phyloP scores from a whole-genome alignment of 2,797 vertebrate genomes.

The Ctenopoma multispine region DNA sequence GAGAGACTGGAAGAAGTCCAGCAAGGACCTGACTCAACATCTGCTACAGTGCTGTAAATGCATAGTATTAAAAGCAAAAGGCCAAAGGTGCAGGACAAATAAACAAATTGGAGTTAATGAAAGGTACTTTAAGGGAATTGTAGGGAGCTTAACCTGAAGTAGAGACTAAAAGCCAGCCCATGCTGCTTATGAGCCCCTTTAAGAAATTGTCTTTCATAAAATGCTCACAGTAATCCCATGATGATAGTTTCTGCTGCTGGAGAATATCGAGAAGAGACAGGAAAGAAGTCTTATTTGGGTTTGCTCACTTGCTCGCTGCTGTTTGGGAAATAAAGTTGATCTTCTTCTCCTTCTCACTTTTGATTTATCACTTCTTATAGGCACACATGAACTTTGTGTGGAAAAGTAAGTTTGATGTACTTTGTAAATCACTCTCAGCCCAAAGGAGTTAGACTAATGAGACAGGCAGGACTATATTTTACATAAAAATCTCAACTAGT shows the following conservation, averaged over 20 bases:
- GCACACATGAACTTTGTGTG: not conserved
- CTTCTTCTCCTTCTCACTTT: not conserved
- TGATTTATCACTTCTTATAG: constrained; percentile 8
- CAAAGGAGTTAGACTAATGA: constrained; percentile 17
- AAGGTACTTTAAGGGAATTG: not conserved
- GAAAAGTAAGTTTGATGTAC: constrained; percentile 6
- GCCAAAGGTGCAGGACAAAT: no score
- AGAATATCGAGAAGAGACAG: not conserved
- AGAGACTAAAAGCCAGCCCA: not conserved
- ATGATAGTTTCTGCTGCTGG: not conserved
- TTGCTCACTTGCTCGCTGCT: not conserved
- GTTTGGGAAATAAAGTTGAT: constrained; percentile 1
- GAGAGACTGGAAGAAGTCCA: no score
- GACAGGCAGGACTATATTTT: constrained; percentile 16
- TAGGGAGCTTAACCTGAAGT: not conserved
- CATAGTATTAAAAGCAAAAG: no score
- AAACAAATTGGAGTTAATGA: not conserved
- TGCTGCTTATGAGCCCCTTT: not conserved
- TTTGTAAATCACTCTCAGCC: constrained; percentile 32
- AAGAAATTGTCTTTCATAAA: not conserved
- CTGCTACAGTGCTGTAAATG: no score
- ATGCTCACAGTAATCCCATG: not conserved
- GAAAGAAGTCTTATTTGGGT: not conserved
- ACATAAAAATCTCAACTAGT: constrained; percentile 15
- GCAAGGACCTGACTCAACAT: no score